Conservation (phyloP, 1,140 invertebrate genomes). For the Drosophila nikananu region DNA sequence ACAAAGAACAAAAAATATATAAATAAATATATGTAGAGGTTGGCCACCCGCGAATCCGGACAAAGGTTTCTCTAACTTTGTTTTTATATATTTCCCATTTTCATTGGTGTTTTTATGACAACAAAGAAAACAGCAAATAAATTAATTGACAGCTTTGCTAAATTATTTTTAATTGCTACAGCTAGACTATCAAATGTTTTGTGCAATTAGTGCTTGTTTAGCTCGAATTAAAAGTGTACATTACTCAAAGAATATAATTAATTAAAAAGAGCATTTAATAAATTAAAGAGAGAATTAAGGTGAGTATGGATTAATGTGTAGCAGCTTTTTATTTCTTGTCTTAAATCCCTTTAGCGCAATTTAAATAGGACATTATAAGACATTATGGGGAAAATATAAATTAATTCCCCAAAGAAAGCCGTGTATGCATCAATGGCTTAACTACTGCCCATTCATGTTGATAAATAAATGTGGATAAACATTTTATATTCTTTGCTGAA, state of each 20-base stretch:
- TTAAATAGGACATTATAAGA: neutral
- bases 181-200: no score
- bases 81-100: conserved; percentile 3
- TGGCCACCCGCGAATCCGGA: no score
- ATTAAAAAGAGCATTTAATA: neutral
- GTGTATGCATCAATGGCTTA: neutral
- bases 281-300: neutral
- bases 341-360: neutral
- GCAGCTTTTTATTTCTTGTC: neutral
- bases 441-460: neutral
- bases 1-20: neutral
- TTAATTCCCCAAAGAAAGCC: neutral
- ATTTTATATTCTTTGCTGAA: neutral
- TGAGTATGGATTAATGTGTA: neutral
- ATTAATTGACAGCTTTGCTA: neutral
- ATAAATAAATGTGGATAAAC: conserved; percentile 4
- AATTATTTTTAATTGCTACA: neutral
- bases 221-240: neutral
- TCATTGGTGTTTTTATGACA: neutral
- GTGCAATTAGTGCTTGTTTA: neutral
- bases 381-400: neutral
- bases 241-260: neutral
- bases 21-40: neutral
- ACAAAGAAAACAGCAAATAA: neutral
- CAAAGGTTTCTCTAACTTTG: neutral